Base-by-base conservation (phyloP, 2,888 invertebrate genomes). In the Apotomis betuletana region DNA sequence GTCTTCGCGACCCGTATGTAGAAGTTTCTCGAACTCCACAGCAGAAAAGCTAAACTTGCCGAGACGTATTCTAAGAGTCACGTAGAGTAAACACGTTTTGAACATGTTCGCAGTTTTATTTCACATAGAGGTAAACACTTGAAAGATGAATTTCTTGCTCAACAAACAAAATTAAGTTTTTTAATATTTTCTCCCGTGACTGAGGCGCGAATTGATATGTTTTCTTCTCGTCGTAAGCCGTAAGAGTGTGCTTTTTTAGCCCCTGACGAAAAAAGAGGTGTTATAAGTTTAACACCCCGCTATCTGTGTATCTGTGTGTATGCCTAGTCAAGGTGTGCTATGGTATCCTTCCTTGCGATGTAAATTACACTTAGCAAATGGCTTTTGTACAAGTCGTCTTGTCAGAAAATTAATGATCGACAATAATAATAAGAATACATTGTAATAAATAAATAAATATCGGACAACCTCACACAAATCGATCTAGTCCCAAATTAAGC, bases 91-190 rank as follows among this genome's bases (percentile, higher is more conserved):
- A 89, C 85, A 90, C 85, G 83, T 86, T 85, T 81, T 81, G 83
- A 86, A 86, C 84, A 87, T 83, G 83, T 79, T 83, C 85, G 80
- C 87, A 87, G 87, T 90, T 89, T 90, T 90, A 90, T 90, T 89
- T 87, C 87, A 85, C 84, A 82, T 83, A 78, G 82, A 82, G 81
- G 87, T 87, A 90, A 90, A 89, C 85, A 89, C 83, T 85, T 87
- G 87, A 87, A 89, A 89, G 85, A 89, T 88, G 87, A 89, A 87
- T 89, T 88, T 88, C 83, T 83, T 82, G 81, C 81, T 87, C 83
- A 80, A 84, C 87, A 90, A 88, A 90, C 85, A 89, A 84, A 86
- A 85, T 85, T 85, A 85, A 85, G 83, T 85, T 85, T 75, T 70
- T 76, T 74, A 77, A 76, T 77, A 75, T 74, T 69, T 73, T 41